These are phyloP conservation scores for Aradus depressus DNA, from an alignment of 2,888 invertebrate genomes.

Conservation along the genomic window DNA sequence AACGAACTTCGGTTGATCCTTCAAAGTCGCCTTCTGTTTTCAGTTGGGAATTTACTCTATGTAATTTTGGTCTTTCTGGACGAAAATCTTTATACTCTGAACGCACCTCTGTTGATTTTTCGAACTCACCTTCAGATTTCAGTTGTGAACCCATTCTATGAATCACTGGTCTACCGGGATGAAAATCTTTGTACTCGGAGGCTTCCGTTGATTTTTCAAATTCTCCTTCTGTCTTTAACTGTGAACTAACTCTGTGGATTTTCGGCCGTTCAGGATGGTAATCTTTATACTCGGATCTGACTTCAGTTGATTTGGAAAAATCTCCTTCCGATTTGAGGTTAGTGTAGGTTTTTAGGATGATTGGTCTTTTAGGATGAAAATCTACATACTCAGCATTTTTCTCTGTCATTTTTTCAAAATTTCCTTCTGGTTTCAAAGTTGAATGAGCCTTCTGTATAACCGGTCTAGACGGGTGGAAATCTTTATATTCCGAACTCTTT, in stretches of 20 bases:
- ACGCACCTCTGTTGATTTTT: slow-evolving; percentile 20
- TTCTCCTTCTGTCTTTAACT: slow-evolving; percentile 26
- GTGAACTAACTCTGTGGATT: slow-evolving; percentile 23
- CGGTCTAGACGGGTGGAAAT: slow-evolving; percentile 27
- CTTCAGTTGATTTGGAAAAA: slow-evolving; percentile 24
- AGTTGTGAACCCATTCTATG: slow-evolving; percentile 21
- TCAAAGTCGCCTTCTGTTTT: slow-evolving; percentile 27
- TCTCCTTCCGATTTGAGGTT: slow-evolving; percentile 28
- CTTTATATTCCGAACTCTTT: slow-evolving; percentile 22
- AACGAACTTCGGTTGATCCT: background rate
- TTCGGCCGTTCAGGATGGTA: slow-evolving; percentile 21
- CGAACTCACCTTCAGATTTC: slow-evolving; percentile 26
- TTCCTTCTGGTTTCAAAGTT: slow-evolving; percentile 26
- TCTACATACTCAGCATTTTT: slow-evolving; percentile 21
- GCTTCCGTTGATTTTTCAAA: slow-evolving; percentile 22
- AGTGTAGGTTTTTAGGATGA: slow-evolving; percentile 21
- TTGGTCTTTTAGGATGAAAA: slow-evolving; percentile 24
- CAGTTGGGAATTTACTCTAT: slow-evolving; percentile 20
- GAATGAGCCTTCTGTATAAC: slow-evolving; percentile 25
- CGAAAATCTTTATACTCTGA: slow-evolving; percentile 26
- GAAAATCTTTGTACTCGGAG: slow-evolving; percentile 27
- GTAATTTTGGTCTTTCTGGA: slow-evolving; percentile 22
- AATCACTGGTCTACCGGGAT: slow-evolving; percentile 24
- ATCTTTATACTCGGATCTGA: slow-evolving; percentile 22
- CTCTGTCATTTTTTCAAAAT: slow-evolving; percentile 22